Percentiles rank a stretch among this genome's conserved stretches.
phyloP scores from a whole-genome alignment of 2,797 vertebrate species.

The Anguilla megastoma region DNA sequence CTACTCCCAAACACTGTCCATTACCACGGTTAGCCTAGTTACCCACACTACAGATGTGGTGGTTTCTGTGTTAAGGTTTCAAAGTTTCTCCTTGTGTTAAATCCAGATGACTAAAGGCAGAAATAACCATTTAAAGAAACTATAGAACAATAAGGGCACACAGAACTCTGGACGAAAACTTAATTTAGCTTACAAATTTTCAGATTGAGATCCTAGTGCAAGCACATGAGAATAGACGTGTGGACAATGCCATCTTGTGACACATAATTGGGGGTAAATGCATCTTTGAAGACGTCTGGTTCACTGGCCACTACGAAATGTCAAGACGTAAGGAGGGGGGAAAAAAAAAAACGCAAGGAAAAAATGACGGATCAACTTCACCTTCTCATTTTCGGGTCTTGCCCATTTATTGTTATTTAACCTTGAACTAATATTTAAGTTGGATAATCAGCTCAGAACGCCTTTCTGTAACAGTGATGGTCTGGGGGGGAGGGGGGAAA shows the following conservation, averaged over 20 bases:
- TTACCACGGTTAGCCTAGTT: too few species aligned
- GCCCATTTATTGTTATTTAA: background rate
- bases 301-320: constrained; percentile 40
- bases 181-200: constrained; percentile 50
- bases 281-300: constrained; percentile 25
- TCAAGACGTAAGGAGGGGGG: background rate
- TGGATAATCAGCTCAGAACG: background rate
- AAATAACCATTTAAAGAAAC: background rate
- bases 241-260: constrained; percentile 54
- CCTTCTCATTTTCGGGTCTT: background rate
- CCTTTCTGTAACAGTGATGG: background rate
- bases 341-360: background rate
- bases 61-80: background rate
- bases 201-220: constrained; percentile 38
- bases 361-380: background rate
- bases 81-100: background rate
- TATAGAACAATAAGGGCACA: background rate
- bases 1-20: too few species aligned
- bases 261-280: constrained; percentile 43
- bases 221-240: constrained; percentile 47
- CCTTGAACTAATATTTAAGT: background rate
- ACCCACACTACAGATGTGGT: background rate
- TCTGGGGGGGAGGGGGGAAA: too few species aligned
- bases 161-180: constrained; percentile 34
- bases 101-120: background rate